phyloP scores from a whole-genome alignment of 1,140 invertebrate species.

The Cheumatopsyche charites region DNA sequence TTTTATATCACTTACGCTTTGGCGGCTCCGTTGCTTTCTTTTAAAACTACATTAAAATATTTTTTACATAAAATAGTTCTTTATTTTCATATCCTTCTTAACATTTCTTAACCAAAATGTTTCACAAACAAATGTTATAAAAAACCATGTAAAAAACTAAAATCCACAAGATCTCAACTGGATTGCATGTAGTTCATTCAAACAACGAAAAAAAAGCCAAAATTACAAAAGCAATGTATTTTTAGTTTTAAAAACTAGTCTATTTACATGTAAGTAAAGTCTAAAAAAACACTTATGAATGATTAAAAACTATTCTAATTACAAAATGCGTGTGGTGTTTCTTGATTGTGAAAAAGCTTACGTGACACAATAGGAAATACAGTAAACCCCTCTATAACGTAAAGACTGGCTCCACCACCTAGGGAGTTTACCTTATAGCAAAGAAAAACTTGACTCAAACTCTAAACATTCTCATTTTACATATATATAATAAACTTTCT shows the following conservation, averaged over 20 bases:
- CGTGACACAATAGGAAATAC: too few relatives aligned
- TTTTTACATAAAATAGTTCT: constrained; percentile 14
- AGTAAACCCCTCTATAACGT: too few relatives aligned
- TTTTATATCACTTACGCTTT: constrained; percentile 20
- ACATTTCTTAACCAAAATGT: neutral
- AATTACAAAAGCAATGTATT: constrained; percentile 1
- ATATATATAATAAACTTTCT: too few relatives aligned
- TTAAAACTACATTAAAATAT: constrained; percentile 13
- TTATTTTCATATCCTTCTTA: neutral
- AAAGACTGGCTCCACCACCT: too few relatives aligned
- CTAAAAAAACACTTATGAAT: neutral
- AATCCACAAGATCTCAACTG: neutral
- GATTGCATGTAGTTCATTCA: neutral
- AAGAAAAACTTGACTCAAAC: too few relatives aligned
- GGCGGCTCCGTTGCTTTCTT: constrained; percentile 20
- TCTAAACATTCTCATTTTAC: too few relatives aligned
- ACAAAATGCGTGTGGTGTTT: constrained; percentile 1
- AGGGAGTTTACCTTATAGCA: too few relatives aligned
- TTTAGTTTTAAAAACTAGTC: constrained; percentile 21
- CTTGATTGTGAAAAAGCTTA: neutral
- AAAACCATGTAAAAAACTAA: neutral
- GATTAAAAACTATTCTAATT: neutral
- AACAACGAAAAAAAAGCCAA: neutral
- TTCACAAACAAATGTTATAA: neutral
- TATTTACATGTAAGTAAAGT: constrained; percentile 18